Conservation (phyloP, 2,113 vertebrate genomes). For the Colossoma macropomum region DNA sequence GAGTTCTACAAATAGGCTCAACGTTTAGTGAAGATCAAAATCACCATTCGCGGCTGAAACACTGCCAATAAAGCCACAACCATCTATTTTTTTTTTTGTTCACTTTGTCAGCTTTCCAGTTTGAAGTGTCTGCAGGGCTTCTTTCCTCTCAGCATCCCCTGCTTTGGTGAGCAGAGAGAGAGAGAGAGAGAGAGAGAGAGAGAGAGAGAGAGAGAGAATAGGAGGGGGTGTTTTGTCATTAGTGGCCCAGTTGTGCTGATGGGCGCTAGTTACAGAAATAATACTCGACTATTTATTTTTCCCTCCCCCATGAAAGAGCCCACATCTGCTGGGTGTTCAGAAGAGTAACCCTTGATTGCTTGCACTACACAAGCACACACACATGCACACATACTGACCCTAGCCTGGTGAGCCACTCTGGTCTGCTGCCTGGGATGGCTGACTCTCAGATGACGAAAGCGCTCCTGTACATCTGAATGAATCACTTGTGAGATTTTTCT, state of each 20-base stretch:
- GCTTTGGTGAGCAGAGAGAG: not conserved
- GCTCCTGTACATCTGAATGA: not conserved
- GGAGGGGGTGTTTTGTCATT: not conserved
- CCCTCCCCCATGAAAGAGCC: constrained; percentile 40
- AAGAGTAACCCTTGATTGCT: constrained; percentile 21
- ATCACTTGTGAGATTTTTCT: constrained; percentile 8
- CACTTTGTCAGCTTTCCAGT: not conserved
- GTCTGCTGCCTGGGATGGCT: not conserved
- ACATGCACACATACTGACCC: not conserved
- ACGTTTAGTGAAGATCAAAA: not conserved
- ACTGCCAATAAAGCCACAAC: not conserved
- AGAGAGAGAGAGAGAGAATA: not conserved
- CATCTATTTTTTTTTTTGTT: not conserved
- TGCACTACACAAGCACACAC: not conserved
- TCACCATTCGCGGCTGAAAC: not conserved
- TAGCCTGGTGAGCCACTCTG: not conserved
- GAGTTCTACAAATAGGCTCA: not conserved
- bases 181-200: not conserved
- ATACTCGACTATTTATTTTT: constrained; percentile 8
- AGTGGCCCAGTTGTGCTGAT: constrained; percentile 36
- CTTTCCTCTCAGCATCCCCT: not conserved
- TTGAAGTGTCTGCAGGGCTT: not conserved
- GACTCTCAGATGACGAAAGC: not conserved
- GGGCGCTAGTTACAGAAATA: constrained; percentile 24
- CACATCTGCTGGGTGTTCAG: constrained; percentile 42